Conservation (phyloP, 2,888 invertebrate genomes). For the Pachycephus smyrnensis region DNA sequence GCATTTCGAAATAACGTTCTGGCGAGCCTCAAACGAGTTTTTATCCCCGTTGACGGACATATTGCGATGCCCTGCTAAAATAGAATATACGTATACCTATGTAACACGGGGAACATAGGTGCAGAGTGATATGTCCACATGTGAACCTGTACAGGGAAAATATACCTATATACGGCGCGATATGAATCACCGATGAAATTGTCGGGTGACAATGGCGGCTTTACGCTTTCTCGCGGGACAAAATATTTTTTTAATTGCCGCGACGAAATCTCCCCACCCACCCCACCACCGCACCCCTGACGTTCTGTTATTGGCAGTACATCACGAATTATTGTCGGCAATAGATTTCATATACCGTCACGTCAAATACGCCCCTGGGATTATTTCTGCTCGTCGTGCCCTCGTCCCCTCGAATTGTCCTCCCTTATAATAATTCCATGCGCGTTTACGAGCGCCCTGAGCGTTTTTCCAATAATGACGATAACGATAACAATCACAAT, state of each 20-base stretch:
- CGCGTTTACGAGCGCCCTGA: background rate
- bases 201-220: background rate
- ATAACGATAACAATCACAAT: background rate
- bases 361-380: background rate
- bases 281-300: background rate
- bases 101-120: background rate
- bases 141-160: background rate
- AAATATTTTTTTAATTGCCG: constrained; percentile 16
- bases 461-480: background rate
- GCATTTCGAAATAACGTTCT: background rate
- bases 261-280: constrained; percentile 8
- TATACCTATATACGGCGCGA: background rate
- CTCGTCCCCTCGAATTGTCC: background rate
- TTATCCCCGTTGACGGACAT: background rate
- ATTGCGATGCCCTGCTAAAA: background rate
- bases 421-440: background rate
- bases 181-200: background rate
- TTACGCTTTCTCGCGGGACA: background rate
- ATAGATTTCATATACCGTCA: background rate
- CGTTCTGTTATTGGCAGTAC: background rate
- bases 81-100: background rate
- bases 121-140: background rate
- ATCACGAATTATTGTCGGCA: background rate
- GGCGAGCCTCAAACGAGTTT: background rate
- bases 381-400: background rate